These are phyloP conservation scores for Sinelater perroti DNA, from an alignment of 2,888 invertebrate genomes.

Conservation along the genomic window DNA sequence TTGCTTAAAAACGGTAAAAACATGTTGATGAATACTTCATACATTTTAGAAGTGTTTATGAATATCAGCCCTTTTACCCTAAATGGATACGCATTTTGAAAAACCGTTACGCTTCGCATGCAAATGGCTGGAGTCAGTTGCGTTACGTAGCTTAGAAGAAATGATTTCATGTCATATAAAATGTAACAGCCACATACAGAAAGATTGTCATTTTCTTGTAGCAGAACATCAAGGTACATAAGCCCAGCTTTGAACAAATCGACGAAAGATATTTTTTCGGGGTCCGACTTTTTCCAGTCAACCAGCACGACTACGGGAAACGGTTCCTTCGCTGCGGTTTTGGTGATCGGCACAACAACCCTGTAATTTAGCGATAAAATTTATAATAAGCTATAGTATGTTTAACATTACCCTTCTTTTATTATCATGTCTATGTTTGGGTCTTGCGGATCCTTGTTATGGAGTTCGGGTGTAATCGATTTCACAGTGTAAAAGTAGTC, in stretches of 20 bases:
- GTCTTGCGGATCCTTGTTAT: conserved; percentile 53
- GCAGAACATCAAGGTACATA: conserved; percentile 65
- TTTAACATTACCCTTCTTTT: conserved; percentile 56
- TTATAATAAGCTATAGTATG: neutral
- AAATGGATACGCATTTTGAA: conserved; percentile 69
- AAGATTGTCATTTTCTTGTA: conserved; percentile 68
- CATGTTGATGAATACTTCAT: conserved; percentile 67
- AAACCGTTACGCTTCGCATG: conserved; percentile 60
- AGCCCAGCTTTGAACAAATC: conserved; percentile 60
- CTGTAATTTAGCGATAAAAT: neutral
- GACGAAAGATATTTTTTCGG: neutral
- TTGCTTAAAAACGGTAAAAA: conserved; percentile 69
- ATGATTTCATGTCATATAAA: conserved; percentile 65
- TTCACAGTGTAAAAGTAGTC: conserved; percentile 67
- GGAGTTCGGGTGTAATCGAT: conserved; percentile 63
- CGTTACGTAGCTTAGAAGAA: conserved; percentile 62
- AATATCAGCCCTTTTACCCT: conserved; percentile 68
- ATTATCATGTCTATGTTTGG: conserved; percentile 50
- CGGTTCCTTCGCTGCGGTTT: neutral
- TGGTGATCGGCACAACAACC: neutral
- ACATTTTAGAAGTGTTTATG: conserved; percentile 64
- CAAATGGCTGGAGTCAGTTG: conserved; percentile 65
- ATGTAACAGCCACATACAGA: conserved; percentile 63
- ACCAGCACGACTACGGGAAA: neutral
- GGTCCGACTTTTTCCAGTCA: neutral